Base-by-base conservation (phyloP, 2,113 vertebrate genomes). In the Gorsachius goisagi region DNA sequence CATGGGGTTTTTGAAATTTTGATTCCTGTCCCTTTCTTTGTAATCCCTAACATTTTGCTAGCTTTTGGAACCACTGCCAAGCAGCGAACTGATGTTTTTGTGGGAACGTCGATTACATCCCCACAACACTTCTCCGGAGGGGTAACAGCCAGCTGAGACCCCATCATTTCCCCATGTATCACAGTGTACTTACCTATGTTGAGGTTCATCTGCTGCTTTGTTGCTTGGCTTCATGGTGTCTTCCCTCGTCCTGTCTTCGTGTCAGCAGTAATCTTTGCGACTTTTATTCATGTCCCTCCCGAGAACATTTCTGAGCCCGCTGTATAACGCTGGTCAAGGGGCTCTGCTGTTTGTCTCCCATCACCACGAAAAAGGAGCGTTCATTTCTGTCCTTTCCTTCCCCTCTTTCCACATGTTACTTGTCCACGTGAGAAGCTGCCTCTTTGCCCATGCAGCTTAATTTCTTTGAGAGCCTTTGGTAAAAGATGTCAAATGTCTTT, bases 111-210 rank as follows among this genome's bases (percentile, higher is more conserved):
- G 74, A 37, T n/a, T 45, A 74, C 64, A 84, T 33, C 50, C 64
- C 55, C 52, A 59, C 0, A 2, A 59, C 0, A 1, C 62, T 82
- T n/a, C 37, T 90, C 41, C 0, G 0, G 69, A 63, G 44, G 60
- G 41, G 56, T 21, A 63, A 41, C 11, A 81, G 74, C 55, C 85
- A 85, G 44, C 82, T 22, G 37, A 76, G 62, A 76, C 11, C 16
- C 60, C 14, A 2, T 26, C 50, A 27, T 18, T 49, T 30, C 18
- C n/a, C 59, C 14, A 30, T 4, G 35, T 49, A 33, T 37, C 66
- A 45, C 47, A 15, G 35, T 6, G 28, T 26, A 28, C 83, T 71
- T 58, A 41, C 26, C n/a, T 12, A 37, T 3, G 4, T n/a, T 0
- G 6, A 84, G 32, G 23, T 37, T 80, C 63, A 28, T n/a, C 47